Evolutionary conservation across 1,140 invertebrate species (phyloP).

Genomic region (Eurosta solidaginis): DNA sequence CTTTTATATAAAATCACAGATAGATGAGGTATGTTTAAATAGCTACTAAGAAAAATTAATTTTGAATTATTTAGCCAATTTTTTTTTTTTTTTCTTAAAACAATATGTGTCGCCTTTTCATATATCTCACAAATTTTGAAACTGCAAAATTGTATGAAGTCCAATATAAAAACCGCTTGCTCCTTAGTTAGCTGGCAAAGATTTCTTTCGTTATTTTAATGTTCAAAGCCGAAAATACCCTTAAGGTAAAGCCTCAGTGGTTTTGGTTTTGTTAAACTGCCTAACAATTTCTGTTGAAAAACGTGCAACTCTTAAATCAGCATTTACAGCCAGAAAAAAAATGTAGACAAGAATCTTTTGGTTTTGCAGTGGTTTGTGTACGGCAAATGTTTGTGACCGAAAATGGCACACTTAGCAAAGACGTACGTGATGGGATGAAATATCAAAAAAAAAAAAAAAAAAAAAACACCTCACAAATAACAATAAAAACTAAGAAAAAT

Average conservation of each 20-base stretch:
- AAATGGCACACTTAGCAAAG: not conserved
- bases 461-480: not conserved
- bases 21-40: too few species aligned
- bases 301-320: not conserved
- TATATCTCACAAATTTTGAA: too few species aligned
- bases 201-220: not conserved
- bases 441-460: not conserved
- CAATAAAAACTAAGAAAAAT: not conserved
- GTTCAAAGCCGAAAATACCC: not conserved
- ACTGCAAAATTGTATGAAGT: too few species aligned
- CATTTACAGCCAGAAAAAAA: not conserved
- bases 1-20: too few species aligned
- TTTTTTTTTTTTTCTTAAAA: too few species aligned
- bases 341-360: not conserved
- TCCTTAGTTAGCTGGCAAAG: too few species aligned
- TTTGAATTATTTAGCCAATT: too few species aligned
- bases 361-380: not conserved
- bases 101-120: too few species aligned
- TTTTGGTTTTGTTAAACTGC: too few species aligned
- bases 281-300: not conserved
- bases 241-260: not conserved
- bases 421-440: not conserved
- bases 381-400: not conserved
- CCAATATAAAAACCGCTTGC: too few species aligned
- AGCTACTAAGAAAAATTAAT: too few species aligned